Percentiles rank a stretch among this genome's conserved stretches.
Evolutionary conservation across 2,888 invertebrate species (phyloP).

Genomic region (Cinara cedri): DNA sequence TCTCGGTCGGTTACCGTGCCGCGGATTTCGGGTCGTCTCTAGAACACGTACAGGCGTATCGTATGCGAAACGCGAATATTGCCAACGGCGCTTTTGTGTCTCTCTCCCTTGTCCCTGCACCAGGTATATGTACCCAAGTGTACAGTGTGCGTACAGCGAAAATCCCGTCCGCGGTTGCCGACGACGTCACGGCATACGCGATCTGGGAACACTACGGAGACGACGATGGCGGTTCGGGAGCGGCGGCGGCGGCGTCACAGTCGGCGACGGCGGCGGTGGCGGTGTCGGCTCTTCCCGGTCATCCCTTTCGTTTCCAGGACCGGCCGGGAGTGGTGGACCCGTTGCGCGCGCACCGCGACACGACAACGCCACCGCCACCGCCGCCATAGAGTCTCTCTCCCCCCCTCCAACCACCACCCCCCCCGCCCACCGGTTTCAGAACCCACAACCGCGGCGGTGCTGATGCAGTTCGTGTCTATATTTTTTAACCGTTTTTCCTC

Average conservation of each 20-base stretch:
- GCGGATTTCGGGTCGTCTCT: too few relatives aligned
- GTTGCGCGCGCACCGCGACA: slow-evolving; percentile 42
- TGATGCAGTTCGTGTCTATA: not conserved
- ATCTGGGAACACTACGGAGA: slow-evolving; percentile 50
- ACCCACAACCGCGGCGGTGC: not conserved
- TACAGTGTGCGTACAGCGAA: not conserved
- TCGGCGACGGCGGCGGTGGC: slow-evolving; percentile 32
- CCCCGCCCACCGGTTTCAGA: not conserved
- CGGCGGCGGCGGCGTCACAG: slow-evolving; percentile 38
- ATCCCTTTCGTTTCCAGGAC: slow-evolving; percentile 29
- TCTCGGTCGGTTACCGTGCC: too few relatives aligned
- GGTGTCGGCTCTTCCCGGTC: not conserved
- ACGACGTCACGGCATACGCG: slow-evolving; percentile 44
- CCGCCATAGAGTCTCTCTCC: not conserved
- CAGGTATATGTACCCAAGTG: too few relatives aligned
- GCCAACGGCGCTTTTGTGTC: too few relatives aligned
- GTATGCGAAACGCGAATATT: too few relatives aligned
- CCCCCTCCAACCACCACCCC: too few relatives aligned
- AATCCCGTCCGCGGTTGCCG: not conserved
- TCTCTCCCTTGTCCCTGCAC: too few relatives aligned
- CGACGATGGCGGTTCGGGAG: slow-evolving; percentile 18
- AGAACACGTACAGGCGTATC: too few relatives aligned
- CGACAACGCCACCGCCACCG: not conserved
- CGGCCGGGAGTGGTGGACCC: slow-evolving; percentile 6
- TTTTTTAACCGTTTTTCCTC: not conserved